phyloP scores from a whole-genome alignment of 2,888 invertebrate species.

The Hydraecia micacea region DNA sequence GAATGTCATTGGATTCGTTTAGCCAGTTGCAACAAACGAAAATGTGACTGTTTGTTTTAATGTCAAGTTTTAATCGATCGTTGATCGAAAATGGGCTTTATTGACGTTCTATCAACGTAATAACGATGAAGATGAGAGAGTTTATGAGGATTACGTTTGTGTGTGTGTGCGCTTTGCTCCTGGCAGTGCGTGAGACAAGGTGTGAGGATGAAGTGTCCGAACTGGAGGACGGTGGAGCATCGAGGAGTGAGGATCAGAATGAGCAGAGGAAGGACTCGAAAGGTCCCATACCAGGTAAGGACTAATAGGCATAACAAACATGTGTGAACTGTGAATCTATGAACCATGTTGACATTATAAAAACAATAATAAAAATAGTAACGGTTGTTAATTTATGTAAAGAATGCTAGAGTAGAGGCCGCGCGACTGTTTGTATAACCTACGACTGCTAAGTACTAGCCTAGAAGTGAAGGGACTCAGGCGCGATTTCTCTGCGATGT shows the following conservation, averaged over 20 bases:
- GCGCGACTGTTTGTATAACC: constrained; percentile 50
- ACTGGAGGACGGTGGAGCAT: constrained; percentile 62
- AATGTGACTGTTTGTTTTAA: constrained; percentile 86
- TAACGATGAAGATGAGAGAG: constrained; percentile 85
- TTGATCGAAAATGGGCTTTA: constrained; percentile 80
- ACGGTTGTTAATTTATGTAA: constrained; percentile 65
- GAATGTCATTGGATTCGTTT: constrained; percentile 76
- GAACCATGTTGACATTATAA: constrained; percentile 47
- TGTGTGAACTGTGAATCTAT: constrained; percentile 30
- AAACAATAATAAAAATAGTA: constrained; percentile 45
- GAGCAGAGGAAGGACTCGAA: constrained; percentile 81
- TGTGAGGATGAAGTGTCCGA: constrained; percentile 80
- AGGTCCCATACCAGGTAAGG: constrained; percentile 80
- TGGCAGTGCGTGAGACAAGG: constrained; percentile 78
- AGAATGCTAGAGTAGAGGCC: constrained; percentile 63
- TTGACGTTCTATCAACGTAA: constrained; percentile 74
- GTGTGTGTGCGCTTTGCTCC: constrained; percentile 80
- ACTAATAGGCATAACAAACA: constrained; percentile 32
- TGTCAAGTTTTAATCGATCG: constrained; percentile 70
- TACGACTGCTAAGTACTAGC: constrained; percentile 50
- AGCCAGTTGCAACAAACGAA: constrained; percentile 80
- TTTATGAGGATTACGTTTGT: constrained; percentile 83
- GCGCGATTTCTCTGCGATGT: constrained; percentile 45
- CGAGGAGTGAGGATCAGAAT: constrained; percentile 69
- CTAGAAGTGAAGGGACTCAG: constrained; percentile 63